A percentile compares a stretch with the other conserved stretches of the same genome.
Conservation (phyloP, 2,888 invertebrate species). For the Oligia fasciuncula region DNA sequence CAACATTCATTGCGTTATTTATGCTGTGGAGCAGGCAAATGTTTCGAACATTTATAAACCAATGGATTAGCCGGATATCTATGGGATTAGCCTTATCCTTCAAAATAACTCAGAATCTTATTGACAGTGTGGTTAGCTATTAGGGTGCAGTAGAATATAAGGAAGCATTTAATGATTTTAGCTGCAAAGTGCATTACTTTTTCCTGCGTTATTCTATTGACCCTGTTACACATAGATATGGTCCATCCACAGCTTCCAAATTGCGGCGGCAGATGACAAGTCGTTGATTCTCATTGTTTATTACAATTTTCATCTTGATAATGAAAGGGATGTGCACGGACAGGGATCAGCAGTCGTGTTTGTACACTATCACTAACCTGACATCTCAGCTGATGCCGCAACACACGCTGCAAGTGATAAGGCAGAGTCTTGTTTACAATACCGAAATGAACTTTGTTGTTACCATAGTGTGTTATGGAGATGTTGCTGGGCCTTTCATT, state of each 20-base stretch:
- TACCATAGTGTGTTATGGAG: no score
- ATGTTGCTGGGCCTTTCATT: neutral
- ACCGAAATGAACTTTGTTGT: neutral
- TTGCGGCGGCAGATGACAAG: neutral
- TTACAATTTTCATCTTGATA: constrained; percentile 8
- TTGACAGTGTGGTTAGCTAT: no score
- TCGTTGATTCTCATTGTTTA: neutral
- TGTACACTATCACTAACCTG: neutral
- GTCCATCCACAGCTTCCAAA: neutral
- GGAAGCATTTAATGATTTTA: neutral
- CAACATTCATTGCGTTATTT: neutral
- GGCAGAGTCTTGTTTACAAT: neutral
- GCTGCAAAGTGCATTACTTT: neutral
- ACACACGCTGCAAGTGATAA: neutral
- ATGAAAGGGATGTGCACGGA: neutral
- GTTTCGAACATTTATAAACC: neutral
- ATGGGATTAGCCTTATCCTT: no score
- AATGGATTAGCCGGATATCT: neutral
- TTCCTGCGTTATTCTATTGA: neutral
- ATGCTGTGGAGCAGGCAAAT: neutral
- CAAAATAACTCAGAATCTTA: no score
- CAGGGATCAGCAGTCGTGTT: neutral
- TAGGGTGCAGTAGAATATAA: neutral
- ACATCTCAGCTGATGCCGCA: neutral
- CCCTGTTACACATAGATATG: neutral